Base-by-base conservation (phyloP, 2,113 vertebrate genomes). In the Morone saxatilis region DNA sequence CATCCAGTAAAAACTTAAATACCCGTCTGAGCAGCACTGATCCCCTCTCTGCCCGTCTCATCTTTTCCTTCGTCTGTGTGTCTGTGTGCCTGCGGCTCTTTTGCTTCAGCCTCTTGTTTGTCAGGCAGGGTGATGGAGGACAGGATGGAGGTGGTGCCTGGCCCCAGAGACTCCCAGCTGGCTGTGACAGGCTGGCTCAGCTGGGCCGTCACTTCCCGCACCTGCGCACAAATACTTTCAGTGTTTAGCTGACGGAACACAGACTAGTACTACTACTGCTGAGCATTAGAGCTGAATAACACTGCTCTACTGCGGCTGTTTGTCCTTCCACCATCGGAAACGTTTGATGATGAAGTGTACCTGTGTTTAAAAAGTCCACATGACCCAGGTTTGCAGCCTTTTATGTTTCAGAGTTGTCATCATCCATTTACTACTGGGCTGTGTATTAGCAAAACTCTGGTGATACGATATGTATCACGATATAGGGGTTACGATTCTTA, bases 121-220 rank as follows among this genome's bases (percentile, higher is more conserved):
- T 53, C 84, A 6, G 81, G 59, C 40, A 68, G 63, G 5, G 53
- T 60, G 53, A 22, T 3, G 50, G 77, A 66, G 54, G 83, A 47
- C 31, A 63, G 47, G 45, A 65, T 2, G 25, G 91, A 87, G 13
- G 72, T 48, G 50, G 56, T 73, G n/a, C 40, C 1, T 2, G 60
- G 70, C 19, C 78, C 83, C 76, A 89, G 61, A 48, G 77, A 89
- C 43, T 91, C 89, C 74, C 82, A 91, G 84, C 82, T 86, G 61
- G 76, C 38, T 0, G 70, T 71, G 36, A 83, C 38, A 0, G 94
- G 84, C 0, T 4, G 81, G 67, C 66, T 91, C 38, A 95, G 10
- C 59, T 90, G 92, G 14, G 94, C 82, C 2, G 96, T 93, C 73
- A 94, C 75, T 62, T 76, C 86, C 57, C 93, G 95, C 20, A 99